phyloP scores from a whole-genome alignment of 2,113 vertebrate species.

The Ramphastos sulfuratus region DNA sequence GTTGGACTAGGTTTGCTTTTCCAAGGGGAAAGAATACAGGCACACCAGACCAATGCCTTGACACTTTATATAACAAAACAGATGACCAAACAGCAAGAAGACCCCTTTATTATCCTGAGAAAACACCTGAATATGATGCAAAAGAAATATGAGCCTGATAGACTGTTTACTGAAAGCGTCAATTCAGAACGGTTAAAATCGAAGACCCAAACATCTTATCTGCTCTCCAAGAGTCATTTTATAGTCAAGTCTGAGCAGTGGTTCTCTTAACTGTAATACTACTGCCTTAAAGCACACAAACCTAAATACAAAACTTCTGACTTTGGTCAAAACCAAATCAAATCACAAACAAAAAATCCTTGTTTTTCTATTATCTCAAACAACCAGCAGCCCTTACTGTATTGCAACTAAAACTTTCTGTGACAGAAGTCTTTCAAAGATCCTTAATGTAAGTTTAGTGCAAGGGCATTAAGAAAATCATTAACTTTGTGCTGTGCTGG shows the following conservation, averaged over 20 bases:
- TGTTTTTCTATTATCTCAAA: not conserved
- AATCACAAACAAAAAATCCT: not conserved
- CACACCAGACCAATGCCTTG: rapidly evolving
- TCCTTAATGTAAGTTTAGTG: not conserved
- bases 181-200: not conserved
- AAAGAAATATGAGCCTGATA: not conserved
- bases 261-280: not conserved
- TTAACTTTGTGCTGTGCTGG: not conserved
- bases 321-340: not conserved
- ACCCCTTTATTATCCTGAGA: not conserved
- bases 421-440: not conserved
- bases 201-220: not conserved
- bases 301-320: not conserved
- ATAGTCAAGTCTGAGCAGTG: not conserved
- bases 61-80: not conserved
- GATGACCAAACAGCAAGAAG: not conserved
- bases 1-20: not conserved
- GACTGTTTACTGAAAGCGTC: not conserved
- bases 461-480: not conserved
- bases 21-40: not conserved
- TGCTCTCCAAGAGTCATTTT: not conserved
- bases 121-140: not conserved
- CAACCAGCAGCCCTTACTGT: not conserved
- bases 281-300: not conserved
- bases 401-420: not conserved